phyloP scores from a whole-genome alignment of 2,797 vertebrate genomes.

The Lepilemur septentrionalis region DNA sequence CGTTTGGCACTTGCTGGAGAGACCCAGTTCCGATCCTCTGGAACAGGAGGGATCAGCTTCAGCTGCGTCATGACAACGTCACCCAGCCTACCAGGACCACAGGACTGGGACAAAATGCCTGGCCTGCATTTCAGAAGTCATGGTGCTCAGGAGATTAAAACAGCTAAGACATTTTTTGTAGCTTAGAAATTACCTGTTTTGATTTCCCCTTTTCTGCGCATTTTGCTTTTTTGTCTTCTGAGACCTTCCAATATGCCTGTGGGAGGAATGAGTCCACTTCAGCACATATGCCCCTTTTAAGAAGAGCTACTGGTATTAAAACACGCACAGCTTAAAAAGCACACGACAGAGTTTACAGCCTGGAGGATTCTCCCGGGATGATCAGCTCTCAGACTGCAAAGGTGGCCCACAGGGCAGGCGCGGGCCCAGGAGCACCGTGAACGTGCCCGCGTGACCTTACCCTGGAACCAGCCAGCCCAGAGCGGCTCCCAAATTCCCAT shows the following conservation, averaged over 20 bases:
- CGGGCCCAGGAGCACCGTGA: no score
- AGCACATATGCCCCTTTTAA: neutral
- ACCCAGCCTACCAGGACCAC: neutral
- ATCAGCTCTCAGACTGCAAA: neutral
- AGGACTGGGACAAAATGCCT: fast-evolving
- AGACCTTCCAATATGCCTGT: conserved; percentile 93
- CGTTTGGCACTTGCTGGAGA: neutral
- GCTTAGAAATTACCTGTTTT: conserved; percentile 88
- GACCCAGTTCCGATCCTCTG: fast-evolving
- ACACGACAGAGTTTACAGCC: neutral
- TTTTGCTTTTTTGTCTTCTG: conserved; percentile 87
- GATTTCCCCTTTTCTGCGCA: conserved; percentile 97
- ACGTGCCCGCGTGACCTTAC: neutral
- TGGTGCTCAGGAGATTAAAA: neutral
- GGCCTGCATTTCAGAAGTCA: fast-evolving
- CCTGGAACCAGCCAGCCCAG: neutral
- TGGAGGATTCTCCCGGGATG: neutral
- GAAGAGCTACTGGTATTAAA: neutral
- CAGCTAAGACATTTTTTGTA: neutral
- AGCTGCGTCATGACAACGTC: fast-evolving
- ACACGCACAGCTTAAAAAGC: neutral
- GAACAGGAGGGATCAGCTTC: no score
- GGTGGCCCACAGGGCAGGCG: neutral
- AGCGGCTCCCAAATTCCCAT: neutral
- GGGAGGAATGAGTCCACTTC: conserved; percentile 20